These are phyloP conservation scores for Eubasilissa regina DNA, from an alignment of 1,140 invertebrate genomes.

Conservation along the genomic window DNA sequence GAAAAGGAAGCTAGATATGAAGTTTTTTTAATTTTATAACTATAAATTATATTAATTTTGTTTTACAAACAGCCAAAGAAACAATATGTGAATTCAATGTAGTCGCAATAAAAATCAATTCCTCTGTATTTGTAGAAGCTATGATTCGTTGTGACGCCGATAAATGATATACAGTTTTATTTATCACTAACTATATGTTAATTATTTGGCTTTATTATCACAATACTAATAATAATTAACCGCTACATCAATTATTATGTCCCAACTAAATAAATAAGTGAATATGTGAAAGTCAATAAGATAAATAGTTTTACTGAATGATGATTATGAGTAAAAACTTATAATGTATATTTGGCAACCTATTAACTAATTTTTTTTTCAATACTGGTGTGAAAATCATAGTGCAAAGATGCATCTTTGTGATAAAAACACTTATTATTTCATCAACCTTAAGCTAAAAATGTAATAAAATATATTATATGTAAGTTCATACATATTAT, in stretches of 20 bases:
- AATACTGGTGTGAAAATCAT: not conserved
- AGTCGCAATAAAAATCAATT: constrained; percentile 15
- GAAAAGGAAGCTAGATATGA: too few species aligned
- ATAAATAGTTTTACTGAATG: not conserved
- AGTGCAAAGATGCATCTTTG: not conserved
- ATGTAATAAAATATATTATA: constrained; percentile 41
- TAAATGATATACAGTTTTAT: constrained; percentile 38
- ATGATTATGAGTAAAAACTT: too few species aligned
- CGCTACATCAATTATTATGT: constrained; percentile 4
- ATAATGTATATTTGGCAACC: constrained; percentile 17
- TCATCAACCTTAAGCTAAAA: constrained; percentile 29
- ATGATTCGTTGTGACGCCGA: constrained; percentile 52
- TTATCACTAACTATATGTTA: constrained; percentile 51
- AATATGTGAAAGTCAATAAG: constrained; percentile 1
- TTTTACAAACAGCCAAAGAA: too few species aligned
- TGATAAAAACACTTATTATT: not conserved
- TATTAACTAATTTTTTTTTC: not conserved
- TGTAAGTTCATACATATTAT: constrained; percentile 28
- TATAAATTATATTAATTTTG: too few species aligned
- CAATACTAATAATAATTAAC: constrained; percentile 49
- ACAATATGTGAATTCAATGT: too few species aligned
- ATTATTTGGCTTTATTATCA: constrained; percentile 60
- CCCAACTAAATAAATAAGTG: not conserved
- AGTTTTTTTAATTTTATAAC: too few species aligned
- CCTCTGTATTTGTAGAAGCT: constrained; percentile 47